These are phyloP conservation scores for Drosophila truncata DNA, from an alignment of 1,140 invertebrate genomes.

Conservation along the genomic window DNA sequence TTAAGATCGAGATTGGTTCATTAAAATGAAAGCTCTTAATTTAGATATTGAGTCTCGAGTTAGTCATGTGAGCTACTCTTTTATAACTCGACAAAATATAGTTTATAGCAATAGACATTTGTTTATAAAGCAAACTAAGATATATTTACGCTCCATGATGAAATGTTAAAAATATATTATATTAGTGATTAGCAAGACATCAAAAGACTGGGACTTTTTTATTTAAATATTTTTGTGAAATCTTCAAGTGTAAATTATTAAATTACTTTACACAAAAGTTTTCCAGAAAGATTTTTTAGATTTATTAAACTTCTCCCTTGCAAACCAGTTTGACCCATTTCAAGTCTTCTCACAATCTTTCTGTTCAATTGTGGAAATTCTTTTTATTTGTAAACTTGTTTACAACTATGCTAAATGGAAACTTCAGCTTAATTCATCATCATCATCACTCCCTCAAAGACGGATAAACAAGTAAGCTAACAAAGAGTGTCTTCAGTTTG, in stretches of 20 bases:
- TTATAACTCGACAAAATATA: constrained; percentile 14
- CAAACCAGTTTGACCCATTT: constrained; percentile 31
- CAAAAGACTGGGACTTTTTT: too few species aligned
- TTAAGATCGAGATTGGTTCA: constrained; percentile 15
- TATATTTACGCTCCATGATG: constrained; percentile 6
- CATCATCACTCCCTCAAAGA: constrained; percentile 8
- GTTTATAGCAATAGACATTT: not conserved
- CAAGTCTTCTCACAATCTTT: constrained; percentile 5
- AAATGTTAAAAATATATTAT: constrained; percentile 2
- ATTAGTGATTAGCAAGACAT: too few species aligned
- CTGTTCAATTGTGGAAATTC: constrained; percentile 27
- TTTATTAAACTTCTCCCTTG: not conserved
- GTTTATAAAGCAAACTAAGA: not conserved
- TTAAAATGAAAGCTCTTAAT: constrained; percentile 25
- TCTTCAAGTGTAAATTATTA: too few species aligned
- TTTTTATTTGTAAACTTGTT: constrained; percentile 52
- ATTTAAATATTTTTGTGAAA: too few species aligned
- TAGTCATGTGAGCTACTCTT: constrained; percentile 34
- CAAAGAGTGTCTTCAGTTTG: constrained; percentile 39
- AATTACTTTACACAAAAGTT: too few species aligned
- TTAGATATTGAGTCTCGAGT: constrained; percentile 29
- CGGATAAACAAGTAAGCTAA: constrained; percentile 10
- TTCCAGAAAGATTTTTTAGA: not conserved
- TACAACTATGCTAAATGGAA: constrained; percentile 66
- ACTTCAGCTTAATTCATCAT: constrained; percentile 32